Evolutionary conservation across 2,888 invertebrate genomes (phyloP).

Genomic region (Stramonita haemastoma): DNA sequence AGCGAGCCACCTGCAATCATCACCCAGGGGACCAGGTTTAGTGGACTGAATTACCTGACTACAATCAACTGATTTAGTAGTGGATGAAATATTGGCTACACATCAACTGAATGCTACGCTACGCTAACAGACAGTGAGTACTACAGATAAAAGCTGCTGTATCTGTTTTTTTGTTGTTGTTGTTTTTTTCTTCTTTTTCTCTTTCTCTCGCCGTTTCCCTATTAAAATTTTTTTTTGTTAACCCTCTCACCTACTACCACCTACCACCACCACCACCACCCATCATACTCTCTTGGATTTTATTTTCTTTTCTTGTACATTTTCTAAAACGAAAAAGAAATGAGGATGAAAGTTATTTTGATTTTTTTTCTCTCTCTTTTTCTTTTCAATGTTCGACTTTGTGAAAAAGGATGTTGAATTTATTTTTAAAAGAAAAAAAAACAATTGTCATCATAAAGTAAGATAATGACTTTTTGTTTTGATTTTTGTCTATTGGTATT

Average conservation of each 20-base stretch:
- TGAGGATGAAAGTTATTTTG: neutral
- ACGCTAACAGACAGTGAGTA: neutral
- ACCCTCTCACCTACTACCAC: neutral
- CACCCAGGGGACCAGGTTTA: slow-evolving; percentile 48
- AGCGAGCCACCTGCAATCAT: slow-evolving; percentile 72
- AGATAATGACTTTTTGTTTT: no score
- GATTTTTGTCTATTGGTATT: no score
- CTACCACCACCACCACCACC: neutral
- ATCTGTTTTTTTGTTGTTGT: neutral
- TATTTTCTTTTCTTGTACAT: no score
- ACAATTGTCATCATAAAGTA: no score
- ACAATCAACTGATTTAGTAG: no score
- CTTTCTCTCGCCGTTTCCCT: neutral
- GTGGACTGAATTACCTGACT: no score
- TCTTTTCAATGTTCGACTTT: no score
- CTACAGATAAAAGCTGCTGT: neutral
- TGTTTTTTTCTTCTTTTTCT: neutral
- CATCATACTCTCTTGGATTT: no score
- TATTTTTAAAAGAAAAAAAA: no score
- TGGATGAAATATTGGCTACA: neutral
- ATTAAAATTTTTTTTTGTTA: neutral
- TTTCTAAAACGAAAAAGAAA: no score
- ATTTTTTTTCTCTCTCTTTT: neutral
- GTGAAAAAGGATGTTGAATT: no score
- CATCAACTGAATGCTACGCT: neutral